A percentile compares a stretch with the other conserved stretches of the same genome.
phyloP scores from a whole-genome alignment of 2,888 invertebrate species.

The Acanthosepion pharaonis region DNA sequence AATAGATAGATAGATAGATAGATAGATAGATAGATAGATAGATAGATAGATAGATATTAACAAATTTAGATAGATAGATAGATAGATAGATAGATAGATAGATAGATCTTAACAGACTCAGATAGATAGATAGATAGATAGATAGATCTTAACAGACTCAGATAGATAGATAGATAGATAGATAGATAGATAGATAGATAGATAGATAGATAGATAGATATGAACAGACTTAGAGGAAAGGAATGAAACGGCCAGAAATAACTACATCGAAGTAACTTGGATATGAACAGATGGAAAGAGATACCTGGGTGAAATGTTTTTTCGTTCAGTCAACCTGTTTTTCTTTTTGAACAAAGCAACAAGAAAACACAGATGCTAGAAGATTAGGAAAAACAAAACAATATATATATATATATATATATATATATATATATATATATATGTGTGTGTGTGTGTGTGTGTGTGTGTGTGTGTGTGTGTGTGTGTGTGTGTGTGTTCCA shows the following conservation, averaged over 20 bases:
- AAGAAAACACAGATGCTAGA: not conserved
- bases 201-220: no score
- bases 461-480: fast-evolving
- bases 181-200: not conserved
- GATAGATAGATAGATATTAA: not conserved
- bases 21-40: not conserved
- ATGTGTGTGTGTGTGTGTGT: fast-evolving
- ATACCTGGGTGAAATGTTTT: not conserved
- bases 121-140: not conserved
- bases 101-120: no score
- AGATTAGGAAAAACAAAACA: not conserved
- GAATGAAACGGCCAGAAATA: no score
- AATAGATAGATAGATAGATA: not conserved
- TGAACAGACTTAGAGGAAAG: no score
- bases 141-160: not conserved
- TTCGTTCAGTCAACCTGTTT: not conserved
- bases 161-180: not conserved
- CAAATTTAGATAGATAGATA: not conserved
- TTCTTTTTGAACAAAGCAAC: not conserved
- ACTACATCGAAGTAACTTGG: no score
- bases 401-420: no score
- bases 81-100: not conserved
- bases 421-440: no score
- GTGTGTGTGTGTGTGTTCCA: fast-evolving
- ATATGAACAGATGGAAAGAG: not conserved